Conservation (phyloP, 2,888 invertebrate species). For the Margaritifera margaritifera region DNA sequence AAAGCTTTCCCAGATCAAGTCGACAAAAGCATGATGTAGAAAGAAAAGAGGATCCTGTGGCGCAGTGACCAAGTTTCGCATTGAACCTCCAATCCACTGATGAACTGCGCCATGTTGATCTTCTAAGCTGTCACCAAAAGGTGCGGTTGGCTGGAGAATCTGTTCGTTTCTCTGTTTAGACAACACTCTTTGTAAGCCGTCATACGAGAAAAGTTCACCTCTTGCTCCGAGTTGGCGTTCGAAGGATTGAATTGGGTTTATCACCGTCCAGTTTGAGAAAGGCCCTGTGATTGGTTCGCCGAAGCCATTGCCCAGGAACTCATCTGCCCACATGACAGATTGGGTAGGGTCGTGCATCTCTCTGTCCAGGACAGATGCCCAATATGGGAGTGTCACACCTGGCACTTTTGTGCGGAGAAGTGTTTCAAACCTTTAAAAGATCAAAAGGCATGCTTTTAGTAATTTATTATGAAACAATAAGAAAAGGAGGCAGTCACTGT, state of each 20-base stretch:
- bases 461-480: too few relatives aligned
- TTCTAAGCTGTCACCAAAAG: slow-evolving; percentile 43
- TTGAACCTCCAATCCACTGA: slow-evolving; percentile 46
- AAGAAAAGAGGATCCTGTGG: slow-evolving; percentile 53
- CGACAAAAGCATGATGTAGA: slow-evolving; percentile 50
- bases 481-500: too few relatives aligned
- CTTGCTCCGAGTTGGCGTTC: slow-evolving; percentile 34
- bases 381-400: slow-evolving; percentile 48
- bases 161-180: slow-evolving; percentile 22
- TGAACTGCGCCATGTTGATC: slow-evolving; percentile 45
- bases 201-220: slow-evolving; percentile 32
- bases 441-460: not conserved
- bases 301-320: slow-evolving; percentile 42
- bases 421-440: slow-evolving; percentile 43
- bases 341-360: slow-evolving; percentile 33
- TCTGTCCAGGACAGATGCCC: slow-evolving; percentile 49
- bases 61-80: slow-evolving; percentile 45
- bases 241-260: slow-evolving; percentile 25
- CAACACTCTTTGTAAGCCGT: slow-evolving; percentile 28
- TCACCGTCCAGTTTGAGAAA: slow-evolving; percentile 43
- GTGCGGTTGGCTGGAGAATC: slow-evolving; percentile 27
- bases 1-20: slow-evolving; percentile 53
- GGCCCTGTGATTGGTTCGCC: slow-evolving; percentile 43
- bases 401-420: slow-evolving; percentile 48
- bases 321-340: slow-evolving; percentile 44